Evolutionary conservation across 2,888 invertebrate species (phyloP).

Genomic region (Crioceris asparagi): DNA sequence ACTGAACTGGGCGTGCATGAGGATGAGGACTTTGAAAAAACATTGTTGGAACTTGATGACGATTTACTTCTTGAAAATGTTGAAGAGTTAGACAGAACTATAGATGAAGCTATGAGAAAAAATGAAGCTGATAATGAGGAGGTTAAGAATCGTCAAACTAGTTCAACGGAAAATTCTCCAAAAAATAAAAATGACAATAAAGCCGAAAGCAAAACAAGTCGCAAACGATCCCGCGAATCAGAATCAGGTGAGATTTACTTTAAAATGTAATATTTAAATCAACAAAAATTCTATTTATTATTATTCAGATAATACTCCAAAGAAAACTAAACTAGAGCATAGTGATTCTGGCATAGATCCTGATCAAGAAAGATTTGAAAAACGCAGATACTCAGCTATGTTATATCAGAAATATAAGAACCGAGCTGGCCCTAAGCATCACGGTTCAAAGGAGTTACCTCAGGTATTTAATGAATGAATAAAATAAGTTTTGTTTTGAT

Average conservation of each 20-base stretch:
- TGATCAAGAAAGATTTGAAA: slow-evolving; percentile 60
- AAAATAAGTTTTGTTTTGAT: neutral
- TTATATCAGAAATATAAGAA: slow-evolving; percentile 68
- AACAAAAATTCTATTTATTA: too few species aligned
- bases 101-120: slow-evolving; percentile 22
- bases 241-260: slow-evolving; percentile 16
- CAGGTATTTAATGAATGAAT: slow-evolving; percentile 49
- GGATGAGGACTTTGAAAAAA: slow-evolving; percentile 61
- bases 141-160: neutral
- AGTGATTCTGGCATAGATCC: slow-evolving; percentile 37
- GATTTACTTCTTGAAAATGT: slow-evolving; percentile 31
- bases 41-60: slow-evolving; percentile 54
- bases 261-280: neutral
- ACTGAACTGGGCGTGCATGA: slow-evolving; percentile 45
- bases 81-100: slow-evolving; percentile 29
- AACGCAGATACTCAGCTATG: slow-evolving; percentile 51
- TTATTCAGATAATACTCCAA: slow-evolving; percentile 12
- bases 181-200: slow-evolving; percentile 6
- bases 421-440: slow-evolving; percentile 68
- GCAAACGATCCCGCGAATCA: slow-evolving; percentile 18
- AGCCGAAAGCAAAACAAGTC: slow-evolving; percentile 9
- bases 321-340: slow-evolving; percentile 29
- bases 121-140: slow-evolving; percentile 13
- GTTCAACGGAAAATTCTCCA: slow-evolving; percentile 9
- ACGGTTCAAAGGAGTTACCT: slow-evolving; percentile 74